Evolutionary conservation across 1,140 invertebrate genomes (phyloP).

Genomic region (Oryctes rhinoceros): DNA sequence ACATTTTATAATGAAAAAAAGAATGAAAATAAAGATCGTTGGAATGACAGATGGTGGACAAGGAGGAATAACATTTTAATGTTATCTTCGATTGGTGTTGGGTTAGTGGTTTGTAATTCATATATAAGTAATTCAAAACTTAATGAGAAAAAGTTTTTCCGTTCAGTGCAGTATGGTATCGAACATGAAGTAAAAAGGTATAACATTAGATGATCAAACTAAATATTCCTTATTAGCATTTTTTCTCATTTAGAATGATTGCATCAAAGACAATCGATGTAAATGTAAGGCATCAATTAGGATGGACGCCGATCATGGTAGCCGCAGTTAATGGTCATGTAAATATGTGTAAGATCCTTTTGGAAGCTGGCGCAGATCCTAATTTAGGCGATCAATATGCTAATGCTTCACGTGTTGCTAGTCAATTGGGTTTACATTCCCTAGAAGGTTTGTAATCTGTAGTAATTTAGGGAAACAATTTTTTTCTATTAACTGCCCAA

Average conservation of each 20-base stretch:
- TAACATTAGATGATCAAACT: constrained; percentile 45
- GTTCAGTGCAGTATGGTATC: constrained; percentile 71
- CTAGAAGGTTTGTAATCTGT: constrained; percentile 54
- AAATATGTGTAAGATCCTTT: constrained; percentile 72
- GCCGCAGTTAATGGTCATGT: constrained; percentile 80
- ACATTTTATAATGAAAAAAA: neutral
- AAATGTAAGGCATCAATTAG: constrained; percentile 74
- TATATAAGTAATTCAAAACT: constrained; percentile 40
- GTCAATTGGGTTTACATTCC: constrained; percentile 55
- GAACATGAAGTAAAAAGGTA: constrained; percentile 69
- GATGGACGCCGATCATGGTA: constrained; percentile 88
- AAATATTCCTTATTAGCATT: constrained; percentile 40
- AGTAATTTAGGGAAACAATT: neutral
- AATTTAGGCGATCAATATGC: constrained; percentile 83
- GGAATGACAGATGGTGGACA: neutral
- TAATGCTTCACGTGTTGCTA: constrained; percentile 72
- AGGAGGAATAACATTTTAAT: neutral
- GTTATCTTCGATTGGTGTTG: constrained; percentile 25
- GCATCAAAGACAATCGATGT: constrained; percentile 64
- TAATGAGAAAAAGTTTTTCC: constrained; percentile 68
- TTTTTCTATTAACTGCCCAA: neutral
- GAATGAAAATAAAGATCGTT: neutral
- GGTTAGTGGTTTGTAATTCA: constrained; percentile 26
- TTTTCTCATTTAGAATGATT: constrained; percentile 52
- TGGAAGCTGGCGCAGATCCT: constrained; percentile 80